Conservation (phyloP, 2,888 invertebrate species). For the Blastobasis adustella region DNA sequence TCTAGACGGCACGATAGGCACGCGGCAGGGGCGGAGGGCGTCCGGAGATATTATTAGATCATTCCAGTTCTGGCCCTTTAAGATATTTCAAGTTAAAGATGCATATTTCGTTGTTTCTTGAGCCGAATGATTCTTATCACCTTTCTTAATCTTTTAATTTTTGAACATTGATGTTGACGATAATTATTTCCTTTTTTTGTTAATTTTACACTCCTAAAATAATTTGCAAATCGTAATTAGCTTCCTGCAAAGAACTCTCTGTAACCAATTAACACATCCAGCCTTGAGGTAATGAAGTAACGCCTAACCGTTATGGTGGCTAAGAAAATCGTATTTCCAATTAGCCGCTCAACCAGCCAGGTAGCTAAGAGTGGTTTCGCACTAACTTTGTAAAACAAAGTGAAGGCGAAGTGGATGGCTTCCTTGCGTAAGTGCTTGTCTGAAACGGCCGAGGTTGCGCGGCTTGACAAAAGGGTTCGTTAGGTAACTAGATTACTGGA, state of each 20-base stretch:
- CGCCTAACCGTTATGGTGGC: constrained; percentile 5
- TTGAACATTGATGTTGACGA: not conserved
- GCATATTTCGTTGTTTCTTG: not conserved
- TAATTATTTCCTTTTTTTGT: no score
- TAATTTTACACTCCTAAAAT: no score
- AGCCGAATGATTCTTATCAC: not conserved
- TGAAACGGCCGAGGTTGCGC: constrained; percentile 20
- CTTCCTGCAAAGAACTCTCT: no score
- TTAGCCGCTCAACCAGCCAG: constrained; percentile 22
- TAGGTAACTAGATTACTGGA: constrained; percentile 13
- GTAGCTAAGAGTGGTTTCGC: constrained; percentile 6
- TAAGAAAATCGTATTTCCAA: constrained; percentile 11
- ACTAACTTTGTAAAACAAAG: constrained; percentile 5
- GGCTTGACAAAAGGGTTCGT: constrained; percentile 24
- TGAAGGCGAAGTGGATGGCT: constrained; percentile 26
- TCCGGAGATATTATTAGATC: constrained; percentile 53
- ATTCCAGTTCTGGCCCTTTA: constrained; percentile 38
- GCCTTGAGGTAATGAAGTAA: constrained; percentile 1
- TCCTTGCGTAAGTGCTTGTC: constrained; percentile 29
- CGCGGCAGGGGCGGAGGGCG: constrained; percentile 36
- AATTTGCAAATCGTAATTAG: no score
- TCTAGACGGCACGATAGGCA: constrained; percentile 45
- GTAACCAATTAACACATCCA: no score
- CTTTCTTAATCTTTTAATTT: not conserved
- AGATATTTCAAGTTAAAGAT: constrained; percentile 18